Evolutionary conservation across 2,797 vertebrate genomes (phyloP), one percentile per base, ranked within the genome.

Genomic region (Enteromius viviparus): DNA sequence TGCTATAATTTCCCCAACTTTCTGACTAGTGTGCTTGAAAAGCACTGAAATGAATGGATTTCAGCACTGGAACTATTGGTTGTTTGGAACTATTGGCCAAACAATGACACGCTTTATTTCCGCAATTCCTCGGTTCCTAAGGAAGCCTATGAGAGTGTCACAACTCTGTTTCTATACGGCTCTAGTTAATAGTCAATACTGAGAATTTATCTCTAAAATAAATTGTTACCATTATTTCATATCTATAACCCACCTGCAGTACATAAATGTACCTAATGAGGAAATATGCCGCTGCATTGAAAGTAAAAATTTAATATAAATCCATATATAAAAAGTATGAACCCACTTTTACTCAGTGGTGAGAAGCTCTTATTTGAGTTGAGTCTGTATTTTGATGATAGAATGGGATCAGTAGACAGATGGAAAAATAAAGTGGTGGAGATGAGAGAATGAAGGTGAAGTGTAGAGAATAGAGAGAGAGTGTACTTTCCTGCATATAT

Each of bases 401-500:
- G 19, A 42, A 29, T 23, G 58, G 21, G 32, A 75, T 68, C 42
- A 70, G 64, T 60, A 78, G 26, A 47, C 1, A 6, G 29, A 21
- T 58, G 23, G 76, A 14, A 55, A 74, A 62, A 37, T 23, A 72
- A 21, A 72, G 65, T 76, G 45, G 14, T 23, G 15, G 32, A 19
- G 26, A 66, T 58, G 32, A 77, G 65, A 49, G n/a, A 78, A 55
- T 23, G 29, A 32, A 40, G 19, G 17, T 29, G 53, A 68, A 45
- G 70, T 19, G 64, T 21, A 51, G 3, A 55, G n/a, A 53, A 26
- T 1, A 42, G 40, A n/a, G 45, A 26, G 8, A 45, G 62, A 12
- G 37, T 80, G 65, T 55, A 40, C 69, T 74, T 23, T 21, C 5
- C 53, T 78, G 60, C 75, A 82, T 86, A 85, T 75, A 3, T 42